These are phyloP conservation scores for Drosophila cardini DNA, from an alignment of 1,140 invertebrate species.

Conservation along the genomic window DNA sequence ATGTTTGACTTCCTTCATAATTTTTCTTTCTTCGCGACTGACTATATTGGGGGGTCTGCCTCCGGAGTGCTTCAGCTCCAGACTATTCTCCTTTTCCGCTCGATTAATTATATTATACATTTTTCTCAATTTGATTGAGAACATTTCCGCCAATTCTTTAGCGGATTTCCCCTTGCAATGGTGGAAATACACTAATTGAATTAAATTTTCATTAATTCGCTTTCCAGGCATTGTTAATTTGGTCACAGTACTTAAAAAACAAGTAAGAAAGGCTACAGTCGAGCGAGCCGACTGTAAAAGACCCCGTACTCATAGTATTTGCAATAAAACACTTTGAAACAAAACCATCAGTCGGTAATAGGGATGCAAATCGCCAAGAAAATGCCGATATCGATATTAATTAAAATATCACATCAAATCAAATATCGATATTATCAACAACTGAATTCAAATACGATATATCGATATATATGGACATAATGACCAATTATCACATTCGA, in stretches of 20 bases:
- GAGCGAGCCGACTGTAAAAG: too few relatives aligned
- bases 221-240: background rate
- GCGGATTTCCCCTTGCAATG: background rate
- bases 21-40: background rate
- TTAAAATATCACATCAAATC: too few relatives aligned
- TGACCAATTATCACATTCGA: too few relatives aligned
- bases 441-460: too few relatives aligned
- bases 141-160: background rate
- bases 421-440: too few relatives aligned
- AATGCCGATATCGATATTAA: too few relatives aligned
- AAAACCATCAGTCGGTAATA: too few relatives aligned
- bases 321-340: too few relatives aligned
- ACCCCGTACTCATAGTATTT: too few relatives aligned
- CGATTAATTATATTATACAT: constrained; percentile 39
- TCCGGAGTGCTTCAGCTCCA: constrained; percentile 13
- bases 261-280: too few relatives aligned
- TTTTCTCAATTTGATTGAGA: constrained; percentile 18
- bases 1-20: background rate
- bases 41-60: constrained; percentile 6
- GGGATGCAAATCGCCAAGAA: too few relatives aligned
- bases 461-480: too few relatives aligned
- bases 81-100: constrained; percentile 26
- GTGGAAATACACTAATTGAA: background rate
- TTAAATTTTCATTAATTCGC: background rate
- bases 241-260: background rate